A percentile compares a stretch with the other conserved stretches of the same genome.
Evolutionary conservation across 1,140 invertebrate species (phyloP).

Genomic region (Cydia fagiglandana): DNA sequence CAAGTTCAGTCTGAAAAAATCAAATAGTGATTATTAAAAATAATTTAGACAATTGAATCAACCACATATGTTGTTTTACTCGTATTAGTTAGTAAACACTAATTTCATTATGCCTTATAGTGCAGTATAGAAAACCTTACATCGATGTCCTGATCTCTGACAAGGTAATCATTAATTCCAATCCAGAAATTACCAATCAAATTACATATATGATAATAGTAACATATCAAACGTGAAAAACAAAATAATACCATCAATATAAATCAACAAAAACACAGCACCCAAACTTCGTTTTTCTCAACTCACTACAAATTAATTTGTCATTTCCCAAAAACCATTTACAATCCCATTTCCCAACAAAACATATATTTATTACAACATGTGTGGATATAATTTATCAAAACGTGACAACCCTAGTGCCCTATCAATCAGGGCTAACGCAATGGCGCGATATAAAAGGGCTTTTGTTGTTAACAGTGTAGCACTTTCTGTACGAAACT

Average conservation of each 20-base stretch:
- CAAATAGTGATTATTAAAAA: no score
- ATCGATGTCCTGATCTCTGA: no score
- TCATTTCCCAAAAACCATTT: background rate
- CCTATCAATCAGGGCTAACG: constrained; percentile 23
- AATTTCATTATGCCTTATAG: no score
- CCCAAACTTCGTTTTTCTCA: background rate
- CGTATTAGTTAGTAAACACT: no score
- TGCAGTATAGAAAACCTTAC: no score
- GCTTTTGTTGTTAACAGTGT: constrained; percentile 29
- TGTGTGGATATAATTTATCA: constrained; percentile 9
- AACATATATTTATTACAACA: background rate
- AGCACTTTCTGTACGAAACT: constrained; percentile 23
- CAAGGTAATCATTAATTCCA: no score
- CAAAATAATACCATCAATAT: background rate
- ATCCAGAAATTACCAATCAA: no score
- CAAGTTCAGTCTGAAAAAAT: no score
- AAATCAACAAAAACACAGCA: background rate
- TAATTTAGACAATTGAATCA: no score
- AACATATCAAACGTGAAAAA: background rate
- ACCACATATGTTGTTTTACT: no score
- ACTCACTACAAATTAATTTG: constrained; percentile 5
- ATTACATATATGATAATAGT: no score
- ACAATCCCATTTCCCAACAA: background rate
- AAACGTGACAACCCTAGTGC: constrained; percentile 4
- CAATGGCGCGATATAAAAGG: constrained; percentile 24